These are phyloP conservation scores for Parnassius orleans DNA, from an alignment of 2,888 invertebrate species.

Conservation along the genomic window DNA sequence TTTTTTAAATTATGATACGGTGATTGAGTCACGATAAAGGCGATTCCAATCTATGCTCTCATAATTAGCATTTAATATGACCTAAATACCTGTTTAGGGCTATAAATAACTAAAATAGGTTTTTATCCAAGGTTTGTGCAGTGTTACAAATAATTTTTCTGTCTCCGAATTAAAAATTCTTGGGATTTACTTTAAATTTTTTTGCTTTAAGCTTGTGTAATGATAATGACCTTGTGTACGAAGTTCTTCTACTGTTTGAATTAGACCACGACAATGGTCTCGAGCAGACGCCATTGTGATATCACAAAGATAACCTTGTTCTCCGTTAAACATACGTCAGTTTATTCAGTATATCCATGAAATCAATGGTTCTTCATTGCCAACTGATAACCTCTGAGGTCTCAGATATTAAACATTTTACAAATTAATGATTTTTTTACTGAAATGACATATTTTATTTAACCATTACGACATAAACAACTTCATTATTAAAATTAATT, in stretches of 20 bases:
- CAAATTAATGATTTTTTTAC: slow-evolving; percentile 8
- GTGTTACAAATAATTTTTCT: no score
- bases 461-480: neutral
- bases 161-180: no score
- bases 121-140: no score
- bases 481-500: no score
- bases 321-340: neutral
- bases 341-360: slow-evolving; percentile 23
- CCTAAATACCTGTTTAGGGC: no score
- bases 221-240: slow-evolving; percentile 5
- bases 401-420: neutral
- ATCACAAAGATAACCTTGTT: slow-evolving; percentile 21
- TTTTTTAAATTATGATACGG: no score
- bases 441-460: neutral
- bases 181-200: no score
- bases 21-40: no score
- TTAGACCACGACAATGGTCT: slow-evolving; percentile 22
- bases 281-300: slow-evolving; percentile 25
- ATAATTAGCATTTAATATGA: no score
- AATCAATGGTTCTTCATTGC: slow-evolving; percentile 17
- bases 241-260: slow-evolving; percentile 4
- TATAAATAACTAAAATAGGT: no score
- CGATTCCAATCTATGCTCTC: no score
- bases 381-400: slow-evolving; percentile 18
- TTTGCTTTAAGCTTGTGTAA: neutral